Evolutionary conservation across 2,888 invertebrate genomes (phyloP), one percentile per base, ranked within the genome.

Genomic region (Aphodius granarius): DNA sequence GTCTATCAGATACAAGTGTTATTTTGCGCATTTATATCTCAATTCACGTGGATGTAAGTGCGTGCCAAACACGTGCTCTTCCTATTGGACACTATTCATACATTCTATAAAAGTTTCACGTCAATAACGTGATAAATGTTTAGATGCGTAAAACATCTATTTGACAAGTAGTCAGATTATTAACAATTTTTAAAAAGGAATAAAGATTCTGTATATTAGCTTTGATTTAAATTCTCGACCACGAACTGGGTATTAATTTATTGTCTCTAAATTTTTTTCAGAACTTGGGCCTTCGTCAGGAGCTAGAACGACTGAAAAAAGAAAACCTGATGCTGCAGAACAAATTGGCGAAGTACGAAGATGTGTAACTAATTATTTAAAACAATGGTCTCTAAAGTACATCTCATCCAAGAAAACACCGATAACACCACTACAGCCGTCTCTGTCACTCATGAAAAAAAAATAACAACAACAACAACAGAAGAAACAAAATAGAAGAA

Each of bases 251-350:
- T 43, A 43, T 63, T 63, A 64, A 72, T 19, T 21, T 18, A 62
- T 21, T 73, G 23, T 19, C 62, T 70, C 71, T 72, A 72, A 15
- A 78, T 89, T n/a, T n/a, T n/a, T n/a, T 89, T 72, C 90, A 96
- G 95, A 96, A 96, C 86, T 92, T 95, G 91, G 94, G 94, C 85
- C 90, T 96, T 86, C 94, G 95, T 85, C 95, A 95, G 90, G 96
- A 96, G 88, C 90, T 96, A 86, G 96, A 96, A 89, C 91, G 95
- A 89, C 91, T 96, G 88, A 95, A 96, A 91, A 96, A 95, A 89
- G 96, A 96, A 89, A 96, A 96, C 87, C 92, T 94, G 90, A 92
- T 95, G 88, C 90, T 96, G 87, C 94, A 95, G 87, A 95, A 95
- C 88, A 95, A 95, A 90, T 90, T 95, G 89, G 93, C 95, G 86